These are phyloP conservation scores for Erpetoichthys calabaricus DNA, from an alignment of 2,797 vertebrate genomes.

Conservation along the genomic window DNA sequence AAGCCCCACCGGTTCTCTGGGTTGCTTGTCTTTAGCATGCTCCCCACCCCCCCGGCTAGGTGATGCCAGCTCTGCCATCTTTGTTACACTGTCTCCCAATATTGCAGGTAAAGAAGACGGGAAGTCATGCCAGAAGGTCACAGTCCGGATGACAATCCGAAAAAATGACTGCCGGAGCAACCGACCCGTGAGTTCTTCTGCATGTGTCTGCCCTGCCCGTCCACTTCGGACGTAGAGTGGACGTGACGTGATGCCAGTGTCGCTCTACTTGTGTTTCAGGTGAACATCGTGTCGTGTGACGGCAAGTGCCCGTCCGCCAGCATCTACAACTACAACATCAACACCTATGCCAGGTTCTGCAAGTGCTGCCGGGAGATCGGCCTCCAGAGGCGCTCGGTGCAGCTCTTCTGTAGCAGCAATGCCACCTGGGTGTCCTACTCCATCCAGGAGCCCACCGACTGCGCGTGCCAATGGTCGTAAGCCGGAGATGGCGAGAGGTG, in stretches of 20 bases:
- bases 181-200: slow-evolving; percentile 63
- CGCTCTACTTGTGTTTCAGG: slow-evolving; percentile 39
- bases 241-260: neutral
- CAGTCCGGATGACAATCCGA: slow-evolving; percentile 93
- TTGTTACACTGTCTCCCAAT: slow-evolving; percentile 1
- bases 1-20: no score
- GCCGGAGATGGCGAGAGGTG: slow-evolving; percentile 5
- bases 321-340: slow-evolving; percentile 98
- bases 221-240: neutral
- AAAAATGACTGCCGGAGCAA: slow-evolving; percentile 95
- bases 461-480: slow-evolving; percentile 93
- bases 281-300: slow-evolving; percentile 93
- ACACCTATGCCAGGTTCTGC: slow-evolving; percentile 88
- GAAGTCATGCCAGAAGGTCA: slow-evolving; percentile 93
- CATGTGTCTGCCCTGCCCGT: neutral
- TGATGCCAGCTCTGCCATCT: no score
- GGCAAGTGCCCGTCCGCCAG: slow-evolving; percentile 93
- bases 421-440: slow-evolving; percentile 86
- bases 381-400: slow-evolving; percentile 75
- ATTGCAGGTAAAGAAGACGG: slow-evolving; percentile 88
- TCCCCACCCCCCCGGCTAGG: no score
- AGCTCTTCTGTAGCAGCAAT: slow-evolving; percentile 82
- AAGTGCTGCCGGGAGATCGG: slow-evolving; percentile 93
- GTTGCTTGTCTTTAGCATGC: no score
- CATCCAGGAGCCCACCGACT: slow-evolving; percentile 92